These are phyloP conservation scores for Trogon melanurus DNA, from an alignment of 2,113 vertebrate genomes.

Conservation along the genomic window DNA sequence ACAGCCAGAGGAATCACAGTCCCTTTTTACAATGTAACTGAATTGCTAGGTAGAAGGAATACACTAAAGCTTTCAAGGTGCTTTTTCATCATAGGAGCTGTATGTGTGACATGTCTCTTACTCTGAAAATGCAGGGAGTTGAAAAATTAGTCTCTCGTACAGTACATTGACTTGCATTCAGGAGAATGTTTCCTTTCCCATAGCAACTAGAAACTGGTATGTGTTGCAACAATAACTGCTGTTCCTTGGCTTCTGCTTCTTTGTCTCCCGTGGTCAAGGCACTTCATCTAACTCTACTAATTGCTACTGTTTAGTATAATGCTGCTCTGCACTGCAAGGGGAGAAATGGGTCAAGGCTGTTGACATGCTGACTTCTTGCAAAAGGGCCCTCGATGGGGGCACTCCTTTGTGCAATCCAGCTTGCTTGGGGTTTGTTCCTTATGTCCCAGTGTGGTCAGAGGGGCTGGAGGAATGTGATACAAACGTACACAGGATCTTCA, in stretches of 20 bases:
- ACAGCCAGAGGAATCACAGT: not conserved
- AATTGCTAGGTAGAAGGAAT: not conserved
- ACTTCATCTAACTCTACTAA: not conserved
- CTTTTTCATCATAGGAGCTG: not conserved
- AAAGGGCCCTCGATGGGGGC: not conserved
- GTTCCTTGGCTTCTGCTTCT: not conserved
- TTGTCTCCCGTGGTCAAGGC: not conserved
- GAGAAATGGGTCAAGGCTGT: not conserved
- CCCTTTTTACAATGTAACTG: not conserved
- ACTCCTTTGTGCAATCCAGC: not conserved
- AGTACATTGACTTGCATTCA: not conserved
- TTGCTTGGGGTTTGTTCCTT: not conserved
- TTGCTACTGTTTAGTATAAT: not conserved
- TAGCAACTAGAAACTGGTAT: not conserved
- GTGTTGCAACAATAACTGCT: not conserved
- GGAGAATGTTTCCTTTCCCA: not conserved
- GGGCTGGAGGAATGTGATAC: not conserved
- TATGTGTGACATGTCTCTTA: not conserved
- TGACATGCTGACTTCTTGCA: not conserved
- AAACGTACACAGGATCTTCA: not conserved
- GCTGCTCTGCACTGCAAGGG: not conserved
- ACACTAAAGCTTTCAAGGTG: rapidly evolving
- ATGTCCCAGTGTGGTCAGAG: not conserved
- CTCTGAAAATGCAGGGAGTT: not conserved
- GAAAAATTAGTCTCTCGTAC: not conserved